Evolutionary conservation across 2,888 invertebrate species (phyloP).

Genomic region (Drosophila anomalata): DNA sequence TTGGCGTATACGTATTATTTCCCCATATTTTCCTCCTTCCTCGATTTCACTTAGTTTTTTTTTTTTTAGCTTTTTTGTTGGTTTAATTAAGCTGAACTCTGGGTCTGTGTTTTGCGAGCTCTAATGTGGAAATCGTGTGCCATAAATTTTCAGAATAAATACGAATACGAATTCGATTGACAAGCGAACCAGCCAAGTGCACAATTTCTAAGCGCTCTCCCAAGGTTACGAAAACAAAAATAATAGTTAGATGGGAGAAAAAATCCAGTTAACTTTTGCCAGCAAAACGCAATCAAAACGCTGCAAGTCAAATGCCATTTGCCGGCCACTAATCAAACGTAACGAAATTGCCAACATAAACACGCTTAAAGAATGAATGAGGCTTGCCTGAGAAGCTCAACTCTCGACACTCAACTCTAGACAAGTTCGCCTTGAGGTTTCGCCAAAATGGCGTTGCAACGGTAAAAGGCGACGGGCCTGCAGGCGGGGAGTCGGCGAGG

Average conservation of each 20-base stretch:
- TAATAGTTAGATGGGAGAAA: conserved; percentile 13
- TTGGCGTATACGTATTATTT: conserved; percentile 22
- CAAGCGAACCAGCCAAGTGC: conserved; percentile 60
- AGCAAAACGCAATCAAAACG: conserved; percentile 45
- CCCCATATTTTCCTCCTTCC: conserved; percentile 20
- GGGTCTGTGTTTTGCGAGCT: conserved; percentile 33
- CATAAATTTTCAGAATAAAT: conserved; percentile 66
- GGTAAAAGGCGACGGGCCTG: conserved; percentile 53
- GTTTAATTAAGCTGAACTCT: conserved; percentile 64
- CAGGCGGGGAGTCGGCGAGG: conserved; percentile 1
- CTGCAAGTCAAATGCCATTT: conserved; percentile 74
- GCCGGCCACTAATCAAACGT: conserved; percentile 76
- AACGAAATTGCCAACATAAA: conserved; percentile 73
- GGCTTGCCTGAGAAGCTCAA: conserved; percentile 26
- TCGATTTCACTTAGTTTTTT: background rate
- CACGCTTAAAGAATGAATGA: conserved; percentile 64
- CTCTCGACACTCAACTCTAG: conserved; percentile 39
- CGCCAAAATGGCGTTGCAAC: conserved; percentile 78
- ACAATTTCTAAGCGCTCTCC: conserved; percentile 67
- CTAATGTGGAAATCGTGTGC: conserved; percentile 78
- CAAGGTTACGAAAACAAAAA: conserved; percentile 67
- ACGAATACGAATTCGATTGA: conserved; percentile 55
- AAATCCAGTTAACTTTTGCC: conserved; percentile 63
- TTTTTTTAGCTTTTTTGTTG: conserved; percentile 11
- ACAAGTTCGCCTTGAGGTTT: conserved; percentile 82